phyloP scores from a whole-genome alignment of 2,113 vertebrate species.

The Cyphomyrus discorhynchus region DNA sequence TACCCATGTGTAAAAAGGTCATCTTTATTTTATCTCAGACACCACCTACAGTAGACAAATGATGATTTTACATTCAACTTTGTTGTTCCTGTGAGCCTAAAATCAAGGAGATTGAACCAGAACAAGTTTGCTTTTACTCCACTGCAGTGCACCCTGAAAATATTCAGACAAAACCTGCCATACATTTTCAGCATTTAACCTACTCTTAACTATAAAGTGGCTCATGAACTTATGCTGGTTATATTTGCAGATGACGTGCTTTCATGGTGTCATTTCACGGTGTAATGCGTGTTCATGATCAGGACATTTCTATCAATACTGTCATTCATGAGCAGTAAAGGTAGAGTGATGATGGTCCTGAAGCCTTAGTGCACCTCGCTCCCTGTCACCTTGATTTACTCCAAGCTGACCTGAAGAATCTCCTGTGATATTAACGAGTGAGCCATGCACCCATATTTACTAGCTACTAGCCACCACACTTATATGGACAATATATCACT shows the following conservation, averaged over 20 bases:
- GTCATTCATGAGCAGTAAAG: not conserved
- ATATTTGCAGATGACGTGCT: not conserved
- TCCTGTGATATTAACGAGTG: not conserved
- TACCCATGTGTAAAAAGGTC: constrained; percentile 8
- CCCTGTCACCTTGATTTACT: not conserved
- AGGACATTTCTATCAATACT: not conserved
- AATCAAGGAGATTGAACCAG: not conserved
- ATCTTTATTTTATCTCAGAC: not conserved
- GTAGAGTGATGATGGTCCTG: not conserved
- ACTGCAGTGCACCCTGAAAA: not conserved
- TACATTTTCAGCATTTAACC: not conserved
- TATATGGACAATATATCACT: too few species aligned
- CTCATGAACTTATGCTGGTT: not conserved
- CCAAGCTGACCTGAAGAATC: not conserved
- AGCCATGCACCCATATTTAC: not conserved
- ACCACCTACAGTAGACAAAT: not conserved
- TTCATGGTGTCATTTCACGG: not conserved
- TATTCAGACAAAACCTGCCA: not conserved
- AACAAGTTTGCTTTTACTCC: not conserved
- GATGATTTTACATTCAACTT: not conserved
- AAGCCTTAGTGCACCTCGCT: not conserved
- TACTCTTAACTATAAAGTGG: not conserved
- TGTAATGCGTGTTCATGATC: not conserved
- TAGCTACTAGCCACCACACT: not conserved
- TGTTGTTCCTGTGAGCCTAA: not conserved